Conservation (phyloP, 2,797 vertebrate genomes). For the Cryptoprocta ferox region DNA sequence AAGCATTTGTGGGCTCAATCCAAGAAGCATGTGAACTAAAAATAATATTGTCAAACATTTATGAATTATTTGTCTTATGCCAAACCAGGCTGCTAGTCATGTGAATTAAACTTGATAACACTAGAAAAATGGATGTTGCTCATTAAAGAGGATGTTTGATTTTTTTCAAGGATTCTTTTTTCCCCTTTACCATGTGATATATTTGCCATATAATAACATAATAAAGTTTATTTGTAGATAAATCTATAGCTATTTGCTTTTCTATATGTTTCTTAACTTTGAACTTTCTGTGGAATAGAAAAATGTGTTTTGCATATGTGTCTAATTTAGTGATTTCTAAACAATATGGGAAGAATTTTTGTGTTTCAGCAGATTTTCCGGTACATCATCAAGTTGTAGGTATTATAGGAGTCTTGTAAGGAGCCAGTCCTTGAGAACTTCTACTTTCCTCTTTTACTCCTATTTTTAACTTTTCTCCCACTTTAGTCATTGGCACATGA, state of each 20-base stretch:
- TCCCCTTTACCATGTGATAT: slow-evolving; percentile 34
- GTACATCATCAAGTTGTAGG: slow-evolving; percentile 30
- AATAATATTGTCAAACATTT: slow-evolving; percentile 77
- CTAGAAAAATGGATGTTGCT: slow-evolving; percentile 64
- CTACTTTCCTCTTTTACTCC: not conserved
- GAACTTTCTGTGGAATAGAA: slow-evolving; percentile 20
- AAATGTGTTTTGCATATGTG: slow-evolving; percentile 61
- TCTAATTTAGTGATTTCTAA: slow-evolving; percentile 71
- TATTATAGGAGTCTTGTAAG: slow-evolving; percentile 16
- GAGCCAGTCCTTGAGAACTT: not conserved
- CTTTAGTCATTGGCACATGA: not conserved
- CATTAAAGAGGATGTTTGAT: slow-evolving; percentile 68
- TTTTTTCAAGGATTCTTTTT: slow-evolving; percentile 50
- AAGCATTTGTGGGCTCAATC: slow-evolving; percentile 75
- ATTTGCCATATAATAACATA: slow-evolving; percentile 29
- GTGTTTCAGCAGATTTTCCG: slow-evolving; percentile 68
- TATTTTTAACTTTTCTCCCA: not conserved
- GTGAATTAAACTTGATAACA: slow-evolving; percentile 62
- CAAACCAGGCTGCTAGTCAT: slow-evolving; percentile 73
- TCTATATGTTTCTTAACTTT: slow-evolving; percentile 45
- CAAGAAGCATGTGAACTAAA: slow-evolving; percentile 81
- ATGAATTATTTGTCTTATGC: slow-evolving; percentile 73
- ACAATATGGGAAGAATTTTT: slow-evolving; percentile 67
- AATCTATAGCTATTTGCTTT: slow-evolving; percentile 30
- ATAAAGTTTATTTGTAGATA: slow-evolving; percentile 53